A percentile compares a stretch with the other conserved stretches of the same genome.
phyloP scores from a whole-genome alignment of 2,888 invertebrate genomes.

The Lasioglossum vierecki region DNA sequence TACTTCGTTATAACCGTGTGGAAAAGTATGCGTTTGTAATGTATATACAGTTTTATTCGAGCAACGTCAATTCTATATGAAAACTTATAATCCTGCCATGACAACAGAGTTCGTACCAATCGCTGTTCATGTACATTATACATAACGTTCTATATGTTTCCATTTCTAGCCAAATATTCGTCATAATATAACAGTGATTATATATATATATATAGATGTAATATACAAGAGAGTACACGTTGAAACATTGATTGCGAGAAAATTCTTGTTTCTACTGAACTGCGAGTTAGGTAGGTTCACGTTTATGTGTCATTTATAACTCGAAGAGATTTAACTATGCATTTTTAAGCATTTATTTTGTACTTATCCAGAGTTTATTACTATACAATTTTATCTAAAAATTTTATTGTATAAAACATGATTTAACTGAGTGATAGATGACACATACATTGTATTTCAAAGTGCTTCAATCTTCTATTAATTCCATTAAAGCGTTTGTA shows the following conservation, averaged over 20 bases:
- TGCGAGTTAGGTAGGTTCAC: slow-evolving; percentile 27
- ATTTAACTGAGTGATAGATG: slow-evolving; percentile 46
- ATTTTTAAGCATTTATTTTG: slow-evolving; percentile 54
- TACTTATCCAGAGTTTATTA: slow-evolving; percentile 20
- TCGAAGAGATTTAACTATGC: slow-evolving; percentile 38
- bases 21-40: slow-evolving; percentile 24
- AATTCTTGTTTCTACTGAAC: slow-evolving; percentile 44
- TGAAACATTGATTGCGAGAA: slow-evolving; percentile 39
- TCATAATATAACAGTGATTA: slow-evolving; percentile 39
- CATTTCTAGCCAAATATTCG: slow-evolving; percentile 50
- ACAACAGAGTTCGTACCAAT: slow-evolving; percentile 45
- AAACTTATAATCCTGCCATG: slow-evolving; percentile 49
- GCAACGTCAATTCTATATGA: slow-evolving; percentile 32
- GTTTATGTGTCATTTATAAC: slow-evolving; percentile 57
- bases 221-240: slow-evolving; percentile 37
- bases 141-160: slow-evolving; percentile 29
- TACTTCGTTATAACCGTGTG: slow-evolving; percentile 21
- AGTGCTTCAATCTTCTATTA: slow-evolving; percentile 45
- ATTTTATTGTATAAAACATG: slow-evolving; percentile 10
- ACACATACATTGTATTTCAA: slow-evolving; percentile 45
- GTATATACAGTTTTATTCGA: slow-evolving; percentile 28
- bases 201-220: slow-evolving; percentile 43
- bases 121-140: slow-evolving; percentile 53
- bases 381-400: neutral
- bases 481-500: slow-evolving; percentile 60